phyloP scores from a whole-genome alignment of 2,797 vertebrate species.

The Astyanax mexicanus region DNA sequence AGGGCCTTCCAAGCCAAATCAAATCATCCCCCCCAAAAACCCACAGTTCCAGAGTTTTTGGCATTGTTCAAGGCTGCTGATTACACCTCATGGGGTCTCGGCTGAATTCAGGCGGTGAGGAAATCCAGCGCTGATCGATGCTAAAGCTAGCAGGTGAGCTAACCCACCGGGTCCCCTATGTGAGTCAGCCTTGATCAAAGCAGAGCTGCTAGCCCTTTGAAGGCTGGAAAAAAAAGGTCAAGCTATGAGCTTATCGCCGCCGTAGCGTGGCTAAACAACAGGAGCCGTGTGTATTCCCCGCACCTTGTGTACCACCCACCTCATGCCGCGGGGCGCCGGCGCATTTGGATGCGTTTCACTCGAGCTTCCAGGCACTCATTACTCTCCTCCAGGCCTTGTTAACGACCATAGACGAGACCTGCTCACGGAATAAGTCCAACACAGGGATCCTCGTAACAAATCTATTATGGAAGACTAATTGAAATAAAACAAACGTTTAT shows the following conservation, averaged over 20 bases:
- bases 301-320: slow-evolving; percentile 17
- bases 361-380: neutral
- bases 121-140: slow-evolving; percentile 67
- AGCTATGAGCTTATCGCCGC: slow-evolving; percentile 11
- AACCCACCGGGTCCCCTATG: slow-evolving; percentile 70
- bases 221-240: slow-evolving; percentile 33
- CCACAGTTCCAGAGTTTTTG: neutral
- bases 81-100: slow-evolving; percentile 20
- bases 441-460: neutral
- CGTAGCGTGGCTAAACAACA: slow-evolving; percentile 10
- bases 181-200: slow-evolving; percentile 67
- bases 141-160: slow-evolving; percentile 70
- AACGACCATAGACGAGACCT: neutral
- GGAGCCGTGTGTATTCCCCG: neutral
- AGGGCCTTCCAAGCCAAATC: neutral
- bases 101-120: slow-evolving; percentile 6
- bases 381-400: neutral
- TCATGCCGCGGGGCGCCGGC: neutral
- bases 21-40: neutral
- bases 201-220: slow-evolving; percentile 48
- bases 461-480: neutral
- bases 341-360: neutral
- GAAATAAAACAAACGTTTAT: too few relatives aligned
- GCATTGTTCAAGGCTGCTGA: slow-evolving; percentile 27
- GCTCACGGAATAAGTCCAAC: neutral